Conservation (phyloP, 2,797 vertebrate genomes). For the Mormyrops boulengeri region DNA sequence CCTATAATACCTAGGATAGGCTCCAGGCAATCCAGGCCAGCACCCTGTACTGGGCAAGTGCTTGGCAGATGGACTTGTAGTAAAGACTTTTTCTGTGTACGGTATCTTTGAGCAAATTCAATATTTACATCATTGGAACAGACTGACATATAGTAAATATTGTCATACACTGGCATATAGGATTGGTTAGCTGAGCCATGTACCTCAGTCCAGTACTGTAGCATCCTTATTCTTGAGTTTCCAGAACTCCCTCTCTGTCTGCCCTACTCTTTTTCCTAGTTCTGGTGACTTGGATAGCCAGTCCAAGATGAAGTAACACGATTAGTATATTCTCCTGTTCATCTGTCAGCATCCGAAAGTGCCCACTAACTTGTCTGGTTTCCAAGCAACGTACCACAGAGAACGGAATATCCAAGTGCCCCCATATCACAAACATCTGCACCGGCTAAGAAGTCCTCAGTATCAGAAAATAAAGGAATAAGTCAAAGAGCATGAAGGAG, state of each 20-base stretch:
- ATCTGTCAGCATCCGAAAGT: not conserved
- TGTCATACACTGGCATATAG: not conserved
- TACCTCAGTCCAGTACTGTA: not conserved
- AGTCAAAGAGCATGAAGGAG: not conserved
- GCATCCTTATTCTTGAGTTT: not conserved
- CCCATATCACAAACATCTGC: constrained; percentile 8
- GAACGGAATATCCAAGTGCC: not conserved
- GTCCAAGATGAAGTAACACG: not conserved
- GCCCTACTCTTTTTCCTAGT: not conserved
- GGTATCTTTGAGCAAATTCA: not conserved
- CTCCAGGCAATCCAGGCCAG: not conserved
- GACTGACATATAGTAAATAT: not conserved
- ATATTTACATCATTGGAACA: not conserved
- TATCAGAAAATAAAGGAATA: not conserved
- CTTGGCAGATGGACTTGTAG: not conserved
- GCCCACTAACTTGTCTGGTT: constrained; percentile 3
- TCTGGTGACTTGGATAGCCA: not conserved
- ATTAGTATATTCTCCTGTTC: not conserved
- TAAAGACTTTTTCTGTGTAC: not conserved
- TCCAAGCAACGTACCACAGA: constrained; percentile 18
- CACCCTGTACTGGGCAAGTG: not conserved
- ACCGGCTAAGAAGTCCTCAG: not conserved
- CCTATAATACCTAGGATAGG: not conserved
- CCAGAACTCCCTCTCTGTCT: not conserved
- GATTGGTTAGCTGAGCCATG: not conserved